phyloP scores from a whole-genome alignment of 2,797 vertebrate species.

The Denticeps clupeoides region DNA sequence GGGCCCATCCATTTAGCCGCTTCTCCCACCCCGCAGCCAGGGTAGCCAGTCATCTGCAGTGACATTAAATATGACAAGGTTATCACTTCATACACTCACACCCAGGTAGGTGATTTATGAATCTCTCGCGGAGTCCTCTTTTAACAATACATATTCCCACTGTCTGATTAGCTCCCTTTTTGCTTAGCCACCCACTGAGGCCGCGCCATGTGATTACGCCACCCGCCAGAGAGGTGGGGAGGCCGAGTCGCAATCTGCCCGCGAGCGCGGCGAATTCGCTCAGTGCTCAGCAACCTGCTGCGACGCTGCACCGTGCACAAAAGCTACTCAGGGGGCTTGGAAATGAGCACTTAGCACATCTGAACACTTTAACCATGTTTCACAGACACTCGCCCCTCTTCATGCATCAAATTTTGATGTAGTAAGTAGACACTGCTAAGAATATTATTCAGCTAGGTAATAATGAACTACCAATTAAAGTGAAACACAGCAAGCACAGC shows the following conservation, averaged over 20 bases:
- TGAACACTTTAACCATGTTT: too few species aligned
- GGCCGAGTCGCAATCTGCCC: not conserved
- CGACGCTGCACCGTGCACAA: too few species aligned
- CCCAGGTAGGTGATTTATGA: constrained; percentile 49
- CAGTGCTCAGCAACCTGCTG: too few species aligned
- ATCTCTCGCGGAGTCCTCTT: constrained; percentile 8
- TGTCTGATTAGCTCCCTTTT: constrained; percentile 9
- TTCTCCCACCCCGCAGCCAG: constrained; percentile 26
- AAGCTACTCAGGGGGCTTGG: too few species aligned
- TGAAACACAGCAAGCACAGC: too few species aligned
- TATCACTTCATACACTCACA: constrained; percentile 46
- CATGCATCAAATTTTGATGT: too few species aligned
- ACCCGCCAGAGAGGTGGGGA: not conserved
- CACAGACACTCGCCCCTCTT: too few species aligned
- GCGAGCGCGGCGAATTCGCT: not conserved
- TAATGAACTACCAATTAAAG: too few species aligned
- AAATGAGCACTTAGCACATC: too few species aligned
- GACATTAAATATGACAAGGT: constrained; percentile 63
- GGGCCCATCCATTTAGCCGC: constrained; percentile 33
- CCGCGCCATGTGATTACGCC: not conserved
- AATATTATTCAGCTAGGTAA: too few species aligned
- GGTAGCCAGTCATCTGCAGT: constrained; percentile 36
- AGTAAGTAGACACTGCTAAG: too few species aligned
- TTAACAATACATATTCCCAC: constrained; percentile 27
- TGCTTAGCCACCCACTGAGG: not conserved